Conservation (phyloP, 2,888 invertebrate species). For the Glaucopsyche alexis region DNA sequence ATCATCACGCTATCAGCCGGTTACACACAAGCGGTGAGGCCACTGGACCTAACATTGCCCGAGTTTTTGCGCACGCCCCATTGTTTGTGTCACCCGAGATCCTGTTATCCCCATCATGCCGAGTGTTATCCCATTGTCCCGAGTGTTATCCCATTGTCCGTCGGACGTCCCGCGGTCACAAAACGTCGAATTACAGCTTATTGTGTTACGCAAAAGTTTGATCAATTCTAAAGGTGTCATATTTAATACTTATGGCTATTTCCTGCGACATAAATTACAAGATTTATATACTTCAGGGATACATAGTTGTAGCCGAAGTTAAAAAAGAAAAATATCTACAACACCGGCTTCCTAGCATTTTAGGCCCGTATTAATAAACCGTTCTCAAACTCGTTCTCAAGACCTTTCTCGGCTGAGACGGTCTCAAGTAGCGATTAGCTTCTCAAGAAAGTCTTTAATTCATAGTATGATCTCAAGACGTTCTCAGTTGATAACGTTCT, state of each 20-base stretch:
- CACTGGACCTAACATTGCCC: slow-evolving; percentile 1
- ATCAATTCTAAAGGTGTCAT: neutral
- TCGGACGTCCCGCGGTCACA: slow-evolving; percentile 34
- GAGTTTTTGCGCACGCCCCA: slow-evolving; percentile 17
- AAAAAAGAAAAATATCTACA: too few relatives aligned
- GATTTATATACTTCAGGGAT: too few relatives aligned
- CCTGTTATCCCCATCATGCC: slow-evolving; percentile 36
- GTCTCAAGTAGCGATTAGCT: too few relatives aligned
- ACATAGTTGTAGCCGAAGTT: too few relatives aligned
- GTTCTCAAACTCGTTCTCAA: too few relatives aligned
- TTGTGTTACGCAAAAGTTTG: slow-evolving; percentile 31
- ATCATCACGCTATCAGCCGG: neutral
- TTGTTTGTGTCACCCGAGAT: slow-evolving; percentile 41
- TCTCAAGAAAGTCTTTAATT: too few relatives aligned
- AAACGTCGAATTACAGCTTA: slow-evolving; percentile 37
- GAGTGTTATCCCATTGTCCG: slow-evolving; percentile 37
- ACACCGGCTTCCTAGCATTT: too few relatives aligned
- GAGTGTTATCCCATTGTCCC: slow-evolving; percentile 37
- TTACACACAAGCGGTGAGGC: neutral
- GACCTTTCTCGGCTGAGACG: too few relatives aligned
- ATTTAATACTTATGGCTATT: neutral
- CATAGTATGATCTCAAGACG: too few relatives aligned
- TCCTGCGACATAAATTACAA: neutral
- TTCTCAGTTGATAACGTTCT: too few relatives aligned
- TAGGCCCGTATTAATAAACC: too few relatives aligned